These are phyloP conservation scores for Trachymyrmex septentrionalis DNA, from an alignment of 1,140 invertebrate species.

Conservation along the genomic window DNA sequence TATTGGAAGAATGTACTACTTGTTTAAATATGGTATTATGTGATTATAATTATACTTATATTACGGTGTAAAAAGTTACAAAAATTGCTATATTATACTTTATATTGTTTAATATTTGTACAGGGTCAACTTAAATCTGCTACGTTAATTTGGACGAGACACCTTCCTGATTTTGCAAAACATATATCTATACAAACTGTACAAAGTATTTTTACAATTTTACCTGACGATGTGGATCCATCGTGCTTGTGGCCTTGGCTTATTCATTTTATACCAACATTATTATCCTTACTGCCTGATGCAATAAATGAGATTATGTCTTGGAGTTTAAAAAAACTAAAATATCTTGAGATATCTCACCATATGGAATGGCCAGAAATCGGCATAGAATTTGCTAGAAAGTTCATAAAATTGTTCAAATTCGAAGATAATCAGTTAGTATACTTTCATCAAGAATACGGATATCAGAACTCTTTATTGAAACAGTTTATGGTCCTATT, in stretches of 20 bases:
- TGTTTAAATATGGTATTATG: slow-evolving; percentile 75
- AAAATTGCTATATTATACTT: not conserved
- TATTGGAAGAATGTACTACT: slow-evolving; percentile 78
- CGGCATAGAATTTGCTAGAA: slow-evolving; percentile 78
- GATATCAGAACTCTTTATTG: slow-evolving; percentile 65
- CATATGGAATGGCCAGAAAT: slow-evolving; percentile 78
- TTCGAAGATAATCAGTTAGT: slow-evolving; percentile 68
- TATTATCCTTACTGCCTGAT: slow-evolving; percentile 77
- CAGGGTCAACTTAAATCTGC: slow-evolving; percentile 81
- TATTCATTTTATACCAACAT: slow-evolving; percentile 80
- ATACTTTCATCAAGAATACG: slow-evolving; percentile 70
- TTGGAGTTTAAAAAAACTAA: slow-evolving; percentile 79
- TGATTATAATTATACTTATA: slow-evolving; percentile 10
- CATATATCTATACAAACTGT: slow-evolving; percentile 68
- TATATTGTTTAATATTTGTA: slow-evolving; percentile 6
- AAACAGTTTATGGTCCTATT: slow-evolving; percentile 73
- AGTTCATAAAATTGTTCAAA: slow-evolving; percentile 77
- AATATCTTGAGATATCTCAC: slow-evolving; percentile 77
- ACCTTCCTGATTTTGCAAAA: slow-evolving; percentile 72
- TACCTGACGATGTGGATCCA: slow-evolving; percentile 72
- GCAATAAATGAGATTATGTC: slow-evolving; percentile 74
- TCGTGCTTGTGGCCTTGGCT: slow-evolving; percentile 79
- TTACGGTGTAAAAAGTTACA: not conserved
- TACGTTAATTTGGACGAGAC: slow-evolving; percentile 81
- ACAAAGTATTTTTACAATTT: slow-evolving; percentile 70